Evolutionary conservation across 2,888 invertebrate species (phyloP).

Genomic region (Rhagonycha fulva): DNA sequence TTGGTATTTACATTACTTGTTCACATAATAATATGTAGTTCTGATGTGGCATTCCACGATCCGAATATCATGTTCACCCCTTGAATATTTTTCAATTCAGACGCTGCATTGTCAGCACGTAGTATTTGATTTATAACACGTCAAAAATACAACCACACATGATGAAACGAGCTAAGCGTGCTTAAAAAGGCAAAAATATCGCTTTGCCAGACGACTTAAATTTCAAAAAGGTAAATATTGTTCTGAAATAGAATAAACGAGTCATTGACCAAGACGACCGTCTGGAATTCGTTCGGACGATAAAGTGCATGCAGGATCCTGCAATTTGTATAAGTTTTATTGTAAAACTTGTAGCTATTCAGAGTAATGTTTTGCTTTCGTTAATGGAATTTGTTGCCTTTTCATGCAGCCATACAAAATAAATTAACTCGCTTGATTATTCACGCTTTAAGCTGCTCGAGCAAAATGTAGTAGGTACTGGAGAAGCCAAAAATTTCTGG

Average conservation of each 20-base stretch:
- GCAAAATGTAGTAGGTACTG: no score
- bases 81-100: background rate
- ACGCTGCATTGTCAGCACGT: background rate
- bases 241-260: background rate
- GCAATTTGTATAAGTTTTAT: background rate
- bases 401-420: background rate
- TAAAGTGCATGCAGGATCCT: background rate
- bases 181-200: background rate
- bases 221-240: background rate
- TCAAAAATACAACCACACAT: background rate
- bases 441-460: background rate
- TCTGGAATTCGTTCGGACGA: background rate
- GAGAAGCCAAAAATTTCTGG: background rate
- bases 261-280: conserved; percentile 6
- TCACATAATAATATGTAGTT: background rate
- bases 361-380: background rate
- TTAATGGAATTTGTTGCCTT: background rate
- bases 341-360: background rate
- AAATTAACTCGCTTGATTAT: background rate
- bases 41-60: background rate
- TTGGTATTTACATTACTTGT: background rate
- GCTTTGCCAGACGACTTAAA: background rate
- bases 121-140: background rate
- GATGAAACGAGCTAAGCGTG: background rate
- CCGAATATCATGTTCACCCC: background rate